Evolutionary conservation across 2,888 invertebrate species (phyloP), one percentile per base, ranked within the genome.

Genomic region (Tipula confusa): DNA sequence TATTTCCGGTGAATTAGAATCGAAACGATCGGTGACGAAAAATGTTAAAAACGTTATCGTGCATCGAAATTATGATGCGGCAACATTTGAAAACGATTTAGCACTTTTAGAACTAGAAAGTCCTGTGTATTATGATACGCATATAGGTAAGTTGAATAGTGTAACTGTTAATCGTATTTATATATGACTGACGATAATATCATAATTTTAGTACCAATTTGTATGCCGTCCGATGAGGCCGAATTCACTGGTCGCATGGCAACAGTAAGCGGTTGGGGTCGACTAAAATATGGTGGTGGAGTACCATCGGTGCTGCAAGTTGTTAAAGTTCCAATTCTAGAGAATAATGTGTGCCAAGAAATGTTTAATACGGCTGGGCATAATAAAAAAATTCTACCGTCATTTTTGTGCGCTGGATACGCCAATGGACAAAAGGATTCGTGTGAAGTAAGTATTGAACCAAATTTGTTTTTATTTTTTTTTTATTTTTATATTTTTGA

Each of bases 321-420:
- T 91, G 97, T 97, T 1, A 94, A 95, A 91, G 93, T 83, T 29
- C 97, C 97, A 38, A 94, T 97, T 85, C 96, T 97, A 90, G 96
- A 96, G 88, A 97, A 97, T 89, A 93, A 93, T 85, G 95, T 96
- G 11, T 97, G 97, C 88, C 97, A 97, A 88, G 95, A 96, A 88
- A 97, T 97, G 97, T 97, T 97, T 92, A 93, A 94, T 86, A 95
- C 96, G 0, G 97, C 96, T 0, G 96, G 96, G 0, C 97, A 97
- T 88, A 92, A 94, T 0, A 97, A 97, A 90, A 93, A 94, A 87
- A 97, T 97, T 85, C 91, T 96, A 33, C 93, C 93, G 85, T 96
- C 97, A 38, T 97, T 97, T 90, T 91, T 97, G 29, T 97, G 97
- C 87, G 97, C 97, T 0, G 97, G 97, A 38, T 97, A 97, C 88